phyloP scores from a whole-genome alignment of 2,113 vertebrate genomes.

The Hemibagrus wyckioides region DNA sequence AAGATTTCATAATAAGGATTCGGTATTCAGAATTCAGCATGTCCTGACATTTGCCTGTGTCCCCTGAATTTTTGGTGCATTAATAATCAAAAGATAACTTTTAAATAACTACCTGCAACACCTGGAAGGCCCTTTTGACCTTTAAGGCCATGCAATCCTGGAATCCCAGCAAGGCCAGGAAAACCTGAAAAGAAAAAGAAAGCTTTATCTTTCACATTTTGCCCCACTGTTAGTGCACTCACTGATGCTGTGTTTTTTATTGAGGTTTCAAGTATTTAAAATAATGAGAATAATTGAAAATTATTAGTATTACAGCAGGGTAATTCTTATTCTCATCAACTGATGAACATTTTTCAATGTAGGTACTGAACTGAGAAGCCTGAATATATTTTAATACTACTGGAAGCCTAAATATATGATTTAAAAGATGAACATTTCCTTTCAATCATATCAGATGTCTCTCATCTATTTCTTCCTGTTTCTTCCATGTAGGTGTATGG shows the following conservation, averaged over 20 bases:
- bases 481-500: too few relatives aligned
- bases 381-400: not conserved
- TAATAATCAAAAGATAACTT: not conserved
- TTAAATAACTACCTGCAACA: slow-evolving; percentile 77
- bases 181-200: slow-evolving; percentile 73
- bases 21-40: not conserved
- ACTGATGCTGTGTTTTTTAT: not conserved
- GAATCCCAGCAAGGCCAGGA: slow-evolving; percentile 80
- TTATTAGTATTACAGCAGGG: not conserved
- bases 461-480: too few relatives aligned
- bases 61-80: not conserved
- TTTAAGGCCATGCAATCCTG: slow-evolving; percentile 85
- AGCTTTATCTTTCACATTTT: not conserved
- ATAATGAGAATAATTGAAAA: not conserved
- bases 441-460: not conserved
- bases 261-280: not conserved
- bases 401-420: not conserved
- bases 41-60: not conserved
- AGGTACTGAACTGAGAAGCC: not conserved
- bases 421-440: not conserved
- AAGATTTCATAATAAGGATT: not conserved
- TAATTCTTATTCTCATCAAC: not conserved
- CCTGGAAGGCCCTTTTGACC: slow-evolving; percentile 85
- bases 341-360: too few relatives aligned
- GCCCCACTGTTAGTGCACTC: not conserved